Base-by-base conservation (phyloP, 1,140 invertebrate genomes). In the Fopius arisanus region DNA sequence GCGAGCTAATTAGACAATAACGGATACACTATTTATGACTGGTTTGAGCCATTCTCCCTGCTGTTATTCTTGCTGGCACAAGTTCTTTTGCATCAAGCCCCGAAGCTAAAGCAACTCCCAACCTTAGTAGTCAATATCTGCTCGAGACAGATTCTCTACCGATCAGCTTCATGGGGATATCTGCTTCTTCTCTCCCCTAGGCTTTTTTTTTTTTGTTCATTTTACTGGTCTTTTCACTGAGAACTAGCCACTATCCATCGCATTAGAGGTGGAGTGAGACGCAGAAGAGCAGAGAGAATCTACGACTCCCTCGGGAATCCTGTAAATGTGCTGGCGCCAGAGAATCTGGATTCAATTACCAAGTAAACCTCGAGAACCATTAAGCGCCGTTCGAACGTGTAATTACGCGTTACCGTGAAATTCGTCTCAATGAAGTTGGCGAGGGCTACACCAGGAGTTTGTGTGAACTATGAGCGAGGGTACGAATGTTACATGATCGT, bases 331-430 rank as follows among this genome's bases (percentile, higher is more conserved):
- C 68, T 37, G 40, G 51, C 73, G 70, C 68, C 71, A 69, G 74
- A 62, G 70, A 80, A 83, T 84, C 79, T 79, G 78, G 78, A 81
- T 85, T 85, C 81, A 83, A 86, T 87, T 84, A 86, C 76, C 78
- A 78, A 76, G 65, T 77, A 80, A 79, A 80, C 78, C 76, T 80
- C 67, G 72, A 78, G 67, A 77, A 76, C 78, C 73, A 82, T 85
- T 84, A 82, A 73, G 78, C 80, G 77, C 78, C 80, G 78, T 78
- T 84, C 80, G 77, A 75, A 81, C 79, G 79, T 81, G 77, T 84
- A 84, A 83, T 84, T 83, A 78, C 80, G 73, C 75, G 75, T 82
- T 81, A 82, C 82, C 79, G 79, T 79, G 76, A 80, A 81, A 69
- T 78, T 68, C 72, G 72, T 76, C 72, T 79, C 70, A 74, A 77